A percentile compares a stretch with the other conserved stretches of the same genome.
phyloP scores from a whole-genome alignment of 1,140 invertebrate genomes.

The Drosophila trapezifrons region DNA sequence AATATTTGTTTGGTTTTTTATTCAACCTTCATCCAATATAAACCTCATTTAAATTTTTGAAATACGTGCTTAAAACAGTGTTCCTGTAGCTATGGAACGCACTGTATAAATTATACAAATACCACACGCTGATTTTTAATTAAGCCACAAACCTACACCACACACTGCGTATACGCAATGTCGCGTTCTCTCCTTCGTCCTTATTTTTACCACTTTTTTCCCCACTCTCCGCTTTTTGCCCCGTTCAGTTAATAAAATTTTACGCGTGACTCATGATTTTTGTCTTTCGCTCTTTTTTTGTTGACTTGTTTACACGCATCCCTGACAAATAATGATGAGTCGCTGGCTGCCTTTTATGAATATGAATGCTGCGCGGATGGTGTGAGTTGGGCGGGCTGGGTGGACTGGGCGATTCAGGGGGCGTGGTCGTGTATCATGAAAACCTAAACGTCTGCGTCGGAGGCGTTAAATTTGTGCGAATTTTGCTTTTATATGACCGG shows the following conservation, averaged over 20 bases:
- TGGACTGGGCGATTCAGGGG: not conserved
- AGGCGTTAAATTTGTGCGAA: conserved; percentile 68
- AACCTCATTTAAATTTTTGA: not conserved
- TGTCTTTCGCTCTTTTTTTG: conserved; percentile 60
- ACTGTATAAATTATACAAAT: conserved; percentile 27
- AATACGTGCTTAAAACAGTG: not conserved
- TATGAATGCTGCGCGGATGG: conserved; percentile 56
- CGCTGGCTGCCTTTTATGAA: conserved; percentile 71
- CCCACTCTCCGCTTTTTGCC: not conserved
- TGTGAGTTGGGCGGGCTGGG: not conserved
- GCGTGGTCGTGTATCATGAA: conserved; percentile 49
- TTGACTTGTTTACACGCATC: conserved; percentile 72
- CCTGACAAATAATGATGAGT: conserved; percentile 71
- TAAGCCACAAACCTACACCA: conserved; percentile 58
- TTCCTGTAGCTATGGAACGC: not conserved
- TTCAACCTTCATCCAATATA: not conserved
- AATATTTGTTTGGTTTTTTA: not conserved
- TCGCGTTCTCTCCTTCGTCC: conserved; percentile 21
- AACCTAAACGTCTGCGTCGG: conserved; percentile 60
- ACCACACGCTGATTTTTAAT: conserved; percentile 66
- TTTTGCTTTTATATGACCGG: conserved; percentile 68
- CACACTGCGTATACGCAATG: conserved; percentile 58
- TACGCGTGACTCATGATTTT: conserved; percentile 71
- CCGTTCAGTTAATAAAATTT: conserved; percentile 73
- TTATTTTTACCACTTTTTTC: not conserved